phyloP scores from a whole-genome alignment of 1,140 invertebrate species.

The Drosophila oshimai region DNA sequence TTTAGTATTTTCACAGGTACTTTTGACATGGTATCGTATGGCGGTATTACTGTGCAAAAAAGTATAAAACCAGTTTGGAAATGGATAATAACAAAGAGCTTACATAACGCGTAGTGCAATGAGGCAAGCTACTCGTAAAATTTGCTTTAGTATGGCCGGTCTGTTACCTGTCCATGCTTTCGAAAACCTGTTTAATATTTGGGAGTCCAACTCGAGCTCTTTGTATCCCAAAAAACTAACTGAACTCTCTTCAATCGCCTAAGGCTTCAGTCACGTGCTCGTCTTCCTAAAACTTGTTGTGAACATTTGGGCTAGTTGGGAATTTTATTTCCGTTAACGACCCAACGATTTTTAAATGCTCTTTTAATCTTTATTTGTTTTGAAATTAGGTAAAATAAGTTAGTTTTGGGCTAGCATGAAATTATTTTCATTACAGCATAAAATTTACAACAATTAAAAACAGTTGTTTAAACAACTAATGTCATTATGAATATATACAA shows the following conservation, averaged over 20 bases:
- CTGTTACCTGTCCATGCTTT: constrained; percentile 23
- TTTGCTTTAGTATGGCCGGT: constrained; percentile 40
- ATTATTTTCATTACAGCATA: too few species aligned
- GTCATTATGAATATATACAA: not conserved
- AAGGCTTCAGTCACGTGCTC: constrained; percentile 32
- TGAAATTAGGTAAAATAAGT: not conserved
- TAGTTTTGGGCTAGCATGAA: too few species aligned
- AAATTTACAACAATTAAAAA: too few species aligned
- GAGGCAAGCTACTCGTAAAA: constrained; percentile 30
- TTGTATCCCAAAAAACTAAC: not conserved
- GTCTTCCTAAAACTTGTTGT: not conserved
- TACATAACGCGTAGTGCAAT: constrained; percentile 43
- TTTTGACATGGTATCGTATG: constrained; percentile 11
- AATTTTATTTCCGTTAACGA: not conserved
- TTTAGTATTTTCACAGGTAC: constrained; percentile 27
- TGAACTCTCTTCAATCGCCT: constrained; percentile 7
- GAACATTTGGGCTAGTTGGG: not conserved
- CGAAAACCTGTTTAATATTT: constrained; percentile 38
- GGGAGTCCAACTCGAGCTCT: constrained; percentile 1
- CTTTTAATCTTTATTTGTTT: not conserved
- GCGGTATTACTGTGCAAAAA: constrained; percentile 22
- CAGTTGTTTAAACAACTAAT: not conserved
- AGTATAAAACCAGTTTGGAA: constrained; percentile 40
- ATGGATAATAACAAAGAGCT: constrained; percentile 44
- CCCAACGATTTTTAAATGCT: constrained; percentile 2